Base-by-base conservation (phyloP, 2,888 invertebrate genomes). In the Drosophila cognata region DNA sequence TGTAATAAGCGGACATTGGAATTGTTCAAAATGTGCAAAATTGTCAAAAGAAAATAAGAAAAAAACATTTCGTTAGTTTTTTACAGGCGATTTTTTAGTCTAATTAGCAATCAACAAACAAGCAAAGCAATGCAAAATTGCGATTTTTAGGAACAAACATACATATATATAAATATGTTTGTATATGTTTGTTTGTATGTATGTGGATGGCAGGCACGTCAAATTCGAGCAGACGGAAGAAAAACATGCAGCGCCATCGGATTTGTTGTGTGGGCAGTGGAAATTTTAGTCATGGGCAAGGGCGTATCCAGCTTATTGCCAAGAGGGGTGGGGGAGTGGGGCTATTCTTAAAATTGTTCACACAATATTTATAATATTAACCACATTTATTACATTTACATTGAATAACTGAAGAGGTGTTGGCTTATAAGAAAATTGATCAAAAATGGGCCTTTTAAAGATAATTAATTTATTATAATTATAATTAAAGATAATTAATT, bases 1-100 rank as follows among this genome's bases (percentile, higher is more conserved):
- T 84, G 85, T 78, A 82, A 81, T 81, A 85, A 74, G 88, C 76
- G 81, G 79, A 88, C 88, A 83, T 81, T 79, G 81, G 77, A 81
- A 83, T 79, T 78, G 77, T 77, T 16, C 68, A 50, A 78, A 70
- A 84, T 77, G 78, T 85, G 82, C 75, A 81, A 84, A 90, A 81
- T 67, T 74, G 76, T 74, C 50, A 50, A 21, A 18, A 55, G 53
- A 65, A 43, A 63, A 43, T 16, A 16, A 58, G n/a, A 75, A 65
- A 36, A 50, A 50, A 52, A 64, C 55, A 58, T 21, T 57, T 35
- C 38, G 56, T 71, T 69, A 21, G 65, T 60, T 69, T 65, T 70
- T 69, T 74, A 64, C 62, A 65, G 48, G 8, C 60, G 38, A 63
- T 58, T 69, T 67, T 74, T 72, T 67, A 57, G 58, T 66, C 73